Evolutionary conservation across 2,113 vertebrate genomes (phyloP), one percentile per base, ranked within the genome.

Genomic region (Oreochromis spilurus): DNA sequence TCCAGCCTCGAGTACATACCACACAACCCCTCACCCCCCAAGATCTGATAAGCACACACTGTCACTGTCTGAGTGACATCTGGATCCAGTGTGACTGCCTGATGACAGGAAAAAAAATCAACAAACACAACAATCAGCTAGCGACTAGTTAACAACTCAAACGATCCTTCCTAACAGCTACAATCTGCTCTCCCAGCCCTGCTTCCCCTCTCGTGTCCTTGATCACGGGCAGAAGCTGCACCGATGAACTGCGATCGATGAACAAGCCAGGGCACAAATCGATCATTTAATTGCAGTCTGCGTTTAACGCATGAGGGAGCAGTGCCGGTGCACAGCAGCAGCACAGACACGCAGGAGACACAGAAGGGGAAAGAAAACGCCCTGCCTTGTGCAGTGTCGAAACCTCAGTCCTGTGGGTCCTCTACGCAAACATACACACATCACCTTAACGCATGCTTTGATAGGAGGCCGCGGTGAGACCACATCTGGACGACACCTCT

Each of bases 281-380:
- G 57, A 82, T 87, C 81, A 79, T 85, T 84, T 89, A 36, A 89
- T 75, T 75, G 81, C 65, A 62, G 88, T 65, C 38, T 86, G 57
- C 72, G 21, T 77, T 48, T 9, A 70, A 81, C 45, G 14, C 83
- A 72, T 70, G 40, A 67, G 48, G 16, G 58, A 57, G 34, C 34
- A 11, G 11, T 40, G n/a, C 26, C 84, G 45, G 9, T 14, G 83
- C 79, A 85, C 79, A 86, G 31, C 86, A 89, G 87, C 90, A 84
- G 83, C 84, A 83, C 82, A 92, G 88, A 91, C 88, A 93, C n/a
- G 89, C 88, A 86, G 92, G 91, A 92, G 93, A 92, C 86, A 82
- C 52, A 79, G 84, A 40, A 85, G 87, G 36, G 36, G 91, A 82
- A 89, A 96, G 96, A 97, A 97, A 97, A 97, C 96, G 96, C 96